Evolutionary conservation across 37 sponge, comb jelly and placozoan species (phyloP).

Genomic region (Geodia barretti): DNA sequence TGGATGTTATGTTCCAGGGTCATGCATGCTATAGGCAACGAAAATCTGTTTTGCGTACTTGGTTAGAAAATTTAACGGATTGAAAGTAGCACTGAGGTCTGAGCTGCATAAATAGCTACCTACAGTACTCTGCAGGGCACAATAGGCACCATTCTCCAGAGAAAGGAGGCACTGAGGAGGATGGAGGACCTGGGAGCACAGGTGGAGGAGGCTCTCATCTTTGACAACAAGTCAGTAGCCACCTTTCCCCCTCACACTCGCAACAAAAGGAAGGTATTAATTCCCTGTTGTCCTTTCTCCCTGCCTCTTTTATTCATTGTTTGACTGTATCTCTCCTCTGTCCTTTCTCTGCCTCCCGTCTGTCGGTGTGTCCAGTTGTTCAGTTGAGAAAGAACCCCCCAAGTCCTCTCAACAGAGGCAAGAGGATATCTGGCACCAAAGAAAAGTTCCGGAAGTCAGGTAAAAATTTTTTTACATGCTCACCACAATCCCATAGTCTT

Average conservation of each 20-base stretch:
- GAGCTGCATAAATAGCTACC: no score
- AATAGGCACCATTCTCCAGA: constrained; percentile 43
- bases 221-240: constrained; percentile 82
- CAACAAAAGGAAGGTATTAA: constrained; percentile 61
- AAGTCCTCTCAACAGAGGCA: constrained; percentile 51
- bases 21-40: no score
- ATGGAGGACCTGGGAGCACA: constrained; percentile 87
- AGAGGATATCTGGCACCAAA: constrained; percentile 25
- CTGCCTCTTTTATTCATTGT: not conserved
- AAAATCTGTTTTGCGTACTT: no score
- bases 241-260: constrained; percentile 26
- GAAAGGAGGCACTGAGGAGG: constrained; percentile 57
- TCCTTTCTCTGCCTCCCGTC: not conserved
- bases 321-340: not conserved
- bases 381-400: constrained; percentile 58
- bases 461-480: no score
- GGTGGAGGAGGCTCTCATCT: constrained; percentile 86
- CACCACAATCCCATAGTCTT: not conserved
- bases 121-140: constrained; percentile 20
- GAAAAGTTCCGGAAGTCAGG: not conserved
- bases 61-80: no score
- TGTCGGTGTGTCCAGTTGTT: constrained; percentile 11
- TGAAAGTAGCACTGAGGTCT: no score
- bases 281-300: no score
- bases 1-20: no score